Base-by-base conservation (phyloP, 2,888 invertebrate species). In the Eudemis profundana region DNA sequence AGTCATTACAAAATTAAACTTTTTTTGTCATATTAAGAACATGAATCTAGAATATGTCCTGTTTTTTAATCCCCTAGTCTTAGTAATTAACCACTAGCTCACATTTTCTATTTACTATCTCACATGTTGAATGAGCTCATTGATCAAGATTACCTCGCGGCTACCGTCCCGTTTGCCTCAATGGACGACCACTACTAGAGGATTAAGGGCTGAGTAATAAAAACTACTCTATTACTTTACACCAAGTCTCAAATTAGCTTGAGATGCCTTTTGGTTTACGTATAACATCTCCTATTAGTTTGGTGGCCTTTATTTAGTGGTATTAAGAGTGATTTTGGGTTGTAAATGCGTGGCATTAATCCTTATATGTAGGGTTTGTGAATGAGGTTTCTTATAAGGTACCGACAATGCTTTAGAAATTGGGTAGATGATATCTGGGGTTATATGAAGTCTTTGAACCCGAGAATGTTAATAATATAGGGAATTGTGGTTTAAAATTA, bases 141-240 rank as follows among this genome's bases (percentile, higher is more conserved):
- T 63, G 56, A 63, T 63, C 63, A 63, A 63, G 63, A 63, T 63
- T 63, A 63, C 56, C 49, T 50, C 50, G 56, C 27, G 46, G 54
- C 56, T 62, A 46, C 61, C 51, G 49, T 42, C 42, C 42, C 51
- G 51, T 19, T 61, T 33, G 61, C 56, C 49, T 49, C 56, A 50
- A 63, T 63, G 56, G 56, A 49, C 56, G 38, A 42, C 56, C 19
- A 50, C 63, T 63, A 56, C 50, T 42, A 14, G 49, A 21, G 40
- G 50, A 61, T 61, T 50, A 61, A 33, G 10, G 8, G 10, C 19
- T 2, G 12, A 19, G 8, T 7, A 47, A 12, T 15, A 54, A 27
- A 40, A 42, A 21, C 15, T 8, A 33, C 33, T 50, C 21, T 57
- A 33, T 21, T 3, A 2, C 42, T 23, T 19, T 12, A 15, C 14